Evolutionary conservation across 2,113 vertebrate species (phyloP), one percentile per base, ranked within the genome.

Genomic region (Erythrocercus mccallii): DNA sequence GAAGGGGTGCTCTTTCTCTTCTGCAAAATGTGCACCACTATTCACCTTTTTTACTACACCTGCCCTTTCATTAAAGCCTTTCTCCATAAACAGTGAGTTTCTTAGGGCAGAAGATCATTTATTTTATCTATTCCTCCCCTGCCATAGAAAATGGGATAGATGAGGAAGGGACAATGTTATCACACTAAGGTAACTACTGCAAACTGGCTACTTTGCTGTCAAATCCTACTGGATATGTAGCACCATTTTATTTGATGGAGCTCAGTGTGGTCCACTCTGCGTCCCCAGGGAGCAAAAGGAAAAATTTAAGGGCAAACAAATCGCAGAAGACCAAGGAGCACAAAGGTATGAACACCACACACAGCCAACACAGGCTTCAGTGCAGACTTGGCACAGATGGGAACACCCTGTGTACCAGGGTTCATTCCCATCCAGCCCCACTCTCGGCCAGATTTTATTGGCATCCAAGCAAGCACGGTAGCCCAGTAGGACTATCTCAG

Each of bases 301-400:
- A 56, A n/a, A 7, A 28, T 74, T 62, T 35, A 53, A 45, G 30
- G 42, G 24, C 40, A 78, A 86, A 78, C 0, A 3, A 4, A 66
- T 3, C 1, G 0, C 71, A 93, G 31, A 57, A 80, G 45, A 23
- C 11, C 4, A 1, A 64, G 37, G 50, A 48, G 50, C 42, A 47
- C 24, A 20, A 40, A 69, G 48, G 40, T 42, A 45, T 0, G 0
- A 88, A 48, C 0, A 3, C 6, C 8, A 14, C 44, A 28, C 0
- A 1, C 1, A 14, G 53, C 22, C 9, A 8, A 9, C 2, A 4
- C 10, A 1, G 0, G 28, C 44, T 47, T 15, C 1, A 1, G 38
- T 1, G 11, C 0, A 0, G 5, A 25, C 64, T 6, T 23, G 1
- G 23, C 5, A 2, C 61, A 24, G 69, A 4, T 0, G 0, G 35